Evolutionary conservation across 2,113 vertebrate genomes (phyloP).

Genomic region (Peucedramus taeniatus): DNA sequence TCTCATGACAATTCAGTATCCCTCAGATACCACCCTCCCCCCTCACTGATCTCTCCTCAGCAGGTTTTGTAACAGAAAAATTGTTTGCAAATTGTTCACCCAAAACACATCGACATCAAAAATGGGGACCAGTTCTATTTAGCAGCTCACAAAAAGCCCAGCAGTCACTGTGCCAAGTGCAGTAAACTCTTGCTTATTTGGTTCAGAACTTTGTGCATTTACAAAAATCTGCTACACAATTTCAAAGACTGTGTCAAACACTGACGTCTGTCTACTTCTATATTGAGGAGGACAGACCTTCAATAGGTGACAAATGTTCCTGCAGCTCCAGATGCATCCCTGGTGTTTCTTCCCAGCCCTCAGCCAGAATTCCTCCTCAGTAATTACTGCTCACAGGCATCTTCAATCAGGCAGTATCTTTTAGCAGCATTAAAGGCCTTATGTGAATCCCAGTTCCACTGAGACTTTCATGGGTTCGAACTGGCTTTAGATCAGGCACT

Average conservation of each 20-base stretch:
- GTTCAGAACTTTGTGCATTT: neutral
- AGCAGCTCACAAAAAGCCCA: neutral
- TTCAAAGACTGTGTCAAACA: neutral
- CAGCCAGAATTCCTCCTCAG: neutral
- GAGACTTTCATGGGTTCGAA: neutral
- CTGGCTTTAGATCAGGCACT: neutral
- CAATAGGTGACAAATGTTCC: neutral
- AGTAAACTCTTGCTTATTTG: neutral
- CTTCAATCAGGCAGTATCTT: neutral
- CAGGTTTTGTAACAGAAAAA: neutral
- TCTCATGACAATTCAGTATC: neutral
- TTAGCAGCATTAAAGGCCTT: neutral
- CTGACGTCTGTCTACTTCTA: neutral
- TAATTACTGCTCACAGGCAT: neutral
- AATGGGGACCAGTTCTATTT: neutral
- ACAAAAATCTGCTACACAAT: neutral
- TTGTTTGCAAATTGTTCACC: neutral
- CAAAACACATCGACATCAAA: neutral
- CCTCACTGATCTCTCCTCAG: neutral
- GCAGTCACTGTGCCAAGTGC: neutral
- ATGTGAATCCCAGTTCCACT: neutral
- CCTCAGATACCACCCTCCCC: neutral
- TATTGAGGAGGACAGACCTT: neutral
- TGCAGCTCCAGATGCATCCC: neutral
- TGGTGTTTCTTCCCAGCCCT: neutral